phyloP scores from a whole-genome alignment of 2,888 invertebrate species.

The Bugulina stolonifera region DNA sequence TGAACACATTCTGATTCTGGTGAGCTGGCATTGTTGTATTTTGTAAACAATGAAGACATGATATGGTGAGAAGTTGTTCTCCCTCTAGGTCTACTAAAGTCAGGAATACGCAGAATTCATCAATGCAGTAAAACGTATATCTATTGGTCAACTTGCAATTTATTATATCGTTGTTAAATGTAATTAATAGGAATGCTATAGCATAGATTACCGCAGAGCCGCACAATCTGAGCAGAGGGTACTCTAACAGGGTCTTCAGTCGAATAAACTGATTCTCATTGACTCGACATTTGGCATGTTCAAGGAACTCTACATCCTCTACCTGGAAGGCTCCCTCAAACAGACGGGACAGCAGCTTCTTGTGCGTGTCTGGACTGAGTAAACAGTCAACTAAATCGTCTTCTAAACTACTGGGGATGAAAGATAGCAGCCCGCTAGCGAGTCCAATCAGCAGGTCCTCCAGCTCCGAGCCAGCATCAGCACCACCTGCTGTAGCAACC shows the following conservation, averaged over 20 bases:
- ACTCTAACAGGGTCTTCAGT: background rate
- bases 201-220: background rate
- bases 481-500: background rate
- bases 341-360: background rate
- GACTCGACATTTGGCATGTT: conserved; percentile 4
- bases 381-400: conserved; percentile 3
- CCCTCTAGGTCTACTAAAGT: no score
- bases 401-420: background rate
- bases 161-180: no score
- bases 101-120: no score
- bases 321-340: conserved; percentile 21
- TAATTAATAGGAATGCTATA: no score
- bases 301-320: background rate
- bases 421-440: background rate
- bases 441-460: conserved; percentile 20
- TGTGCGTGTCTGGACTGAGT: background rate
- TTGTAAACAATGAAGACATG: no score
- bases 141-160: no score
- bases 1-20: no score
- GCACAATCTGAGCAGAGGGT: conserved; percentile 2
- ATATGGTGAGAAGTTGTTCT: no score
- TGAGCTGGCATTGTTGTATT: no score
- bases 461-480: background rate
- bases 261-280: background rate
- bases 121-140: no score